Percentiles rank a stretch among this genome's conserved stretches.
Conservation (phyloP, 2,888 invertebrate genomes). For the Erebia palarica region DNA sequence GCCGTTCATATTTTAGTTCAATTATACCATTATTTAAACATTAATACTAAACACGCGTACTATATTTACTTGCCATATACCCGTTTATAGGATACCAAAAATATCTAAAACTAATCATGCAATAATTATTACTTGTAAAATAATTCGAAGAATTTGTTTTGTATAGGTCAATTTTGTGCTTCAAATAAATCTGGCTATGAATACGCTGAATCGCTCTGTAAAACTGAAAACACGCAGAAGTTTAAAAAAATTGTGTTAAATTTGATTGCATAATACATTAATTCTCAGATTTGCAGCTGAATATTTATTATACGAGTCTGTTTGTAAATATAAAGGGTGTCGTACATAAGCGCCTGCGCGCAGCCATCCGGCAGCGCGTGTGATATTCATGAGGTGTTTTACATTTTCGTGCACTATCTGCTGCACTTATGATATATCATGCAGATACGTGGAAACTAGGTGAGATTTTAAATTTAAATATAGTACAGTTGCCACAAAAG, state of each 20-base stretch:
- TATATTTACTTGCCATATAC: no score
- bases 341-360: slow-evolving; percentile 22
- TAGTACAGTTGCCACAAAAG: slow-evolving; percentile 10
- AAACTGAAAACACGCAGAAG: not conserved
- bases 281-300: slow-evolving; percentile 6
- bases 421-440: slow-evolving; percentile 25
- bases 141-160: no score
- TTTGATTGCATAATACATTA: not conserved
- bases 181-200: not conserved
- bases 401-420: slow-evolving; percentile 24
- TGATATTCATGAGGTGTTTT: slow-evolving; percentile 23
- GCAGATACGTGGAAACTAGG: slow-evolving; percentile 17
- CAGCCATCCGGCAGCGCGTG: slow-evolving; percentile 16
- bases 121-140: no score
- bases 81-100: no score
- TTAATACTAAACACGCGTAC: no score
- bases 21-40: no score
- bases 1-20: no score
- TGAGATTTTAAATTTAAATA: slow-evolving; percentile 21
- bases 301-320: slow-evolving; percentile 16
- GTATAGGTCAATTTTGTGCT: no score
- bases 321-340: slow-evolving; percentile 20
- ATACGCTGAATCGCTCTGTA: not conserved
- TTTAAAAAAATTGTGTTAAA: not conserved
- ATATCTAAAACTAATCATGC: no score